These are phyloP conservation scores for Drosophila paracracens DNA, from an alignment of 2,888 invertebrate species.

Conservation along the genomic window DNA sequence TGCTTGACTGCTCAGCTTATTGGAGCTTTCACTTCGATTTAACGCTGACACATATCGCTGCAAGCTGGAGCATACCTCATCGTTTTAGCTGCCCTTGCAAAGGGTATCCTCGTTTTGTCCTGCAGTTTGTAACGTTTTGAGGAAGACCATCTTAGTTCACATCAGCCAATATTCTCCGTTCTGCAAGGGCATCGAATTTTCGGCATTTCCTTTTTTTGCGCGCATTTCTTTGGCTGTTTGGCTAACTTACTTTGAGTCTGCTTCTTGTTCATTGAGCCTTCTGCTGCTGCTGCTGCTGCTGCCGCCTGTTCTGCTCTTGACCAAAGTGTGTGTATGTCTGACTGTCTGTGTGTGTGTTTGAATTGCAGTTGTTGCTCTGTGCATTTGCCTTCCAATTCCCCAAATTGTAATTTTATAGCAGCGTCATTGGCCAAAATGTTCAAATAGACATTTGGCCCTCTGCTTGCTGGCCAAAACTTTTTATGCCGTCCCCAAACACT, in stretches of 20 bases:
- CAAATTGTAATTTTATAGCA: conserved; percentile 78
- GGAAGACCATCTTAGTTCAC: neutral
- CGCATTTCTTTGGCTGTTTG: conserved; percentile 23
- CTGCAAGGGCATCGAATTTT: conserved; percentile 13
- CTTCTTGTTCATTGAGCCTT: conserved; percentile 25
- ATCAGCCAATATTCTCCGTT: neutral
- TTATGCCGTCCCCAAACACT: conserved; percentile 54
- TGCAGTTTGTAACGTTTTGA: neutral
- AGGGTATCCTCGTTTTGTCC: neutral
- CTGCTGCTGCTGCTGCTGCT: conserved; percentile 15
- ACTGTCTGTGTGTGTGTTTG: conserved; percentile 18
- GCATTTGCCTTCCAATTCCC: conserved; percentile 76
- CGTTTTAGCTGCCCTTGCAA: neutral
- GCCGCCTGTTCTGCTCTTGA: conserved; percentile 29
- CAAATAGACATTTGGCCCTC: conserved; percentile 66
- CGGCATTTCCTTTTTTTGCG: neutral
- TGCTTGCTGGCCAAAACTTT: conserved; percentile 46
- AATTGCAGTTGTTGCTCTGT: conserved; percentile 34
- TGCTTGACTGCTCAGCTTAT: conserved; percentile 47
- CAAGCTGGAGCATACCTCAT: conserved; percentile 51
- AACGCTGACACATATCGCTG: conserved; percentile 74
- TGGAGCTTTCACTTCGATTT: conserved; percentile 70
- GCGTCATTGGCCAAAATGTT: conserved; percentile 79
- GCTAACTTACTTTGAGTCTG: conserved; percentile 25
- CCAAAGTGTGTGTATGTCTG: conserved; percentile 45